These are phyloP conservation scores for Peromyscus attwateri DNA, from an alignment of 2,797 vertebrate species.

Conservation along the genomic window DNA sequence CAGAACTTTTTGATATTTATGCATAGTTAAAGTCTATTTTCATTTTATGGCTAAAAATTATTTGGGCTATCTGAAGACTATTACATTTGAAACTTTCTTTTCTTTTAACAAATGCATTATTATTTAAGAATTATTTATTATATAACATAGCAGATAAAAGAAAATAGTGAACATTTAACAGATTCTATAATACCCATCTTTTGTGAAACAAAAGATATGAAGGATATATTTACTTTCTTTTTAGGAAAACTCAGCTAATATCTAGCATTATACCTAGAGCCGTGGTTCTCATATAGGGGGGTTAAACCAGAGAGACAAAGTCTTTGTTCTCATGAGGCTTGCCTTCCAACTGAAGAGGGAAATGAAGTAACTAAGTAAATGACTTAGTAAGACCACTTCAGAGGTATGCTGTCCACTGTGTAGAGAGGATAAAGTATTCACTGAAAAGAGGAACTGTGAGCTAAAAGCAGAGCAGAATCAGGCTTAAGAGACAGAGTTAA, in stretches of 20 bases:
- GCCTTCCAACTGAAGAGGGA: background rate
- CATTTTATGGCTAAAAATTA: background rate
- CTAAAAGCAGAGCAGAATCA: background rate
- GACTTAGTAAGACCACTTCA: background rate
- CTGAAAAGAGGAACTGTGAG: background rate
- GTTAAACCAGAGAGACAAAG: background rate
- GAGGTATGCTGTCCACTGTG: background rate
- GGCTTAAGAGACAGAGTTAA: too few relatives aligned
- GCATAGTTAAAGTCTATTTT: background rate
- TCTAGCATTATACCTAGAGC: background rate
- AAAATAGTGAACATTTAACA: background rate
- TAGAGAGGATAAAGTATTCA: background rate
- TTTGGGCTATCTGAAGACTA: background rate
- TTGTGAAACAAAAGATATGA: background rate
- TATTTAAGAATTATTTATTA: background rate
- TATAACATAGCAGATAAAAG: background rate
- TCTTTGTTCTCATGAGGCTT: background rate
- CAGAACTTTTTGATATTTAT: background rate
- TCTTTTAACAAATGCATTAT: background rate
- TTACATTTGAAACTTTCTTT: background rate
- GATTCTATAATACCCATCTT: background rate
- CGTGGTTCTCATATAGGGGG: background rate
- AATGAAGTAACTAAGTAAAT: background rate
- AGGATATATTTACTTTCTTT: background rate
- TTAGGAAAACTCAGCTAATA: background rate